Evolutionary conservation across 2,888 invertebrate genomes (phyloP), one percentile per base, ranked within the genome.

Genomic region (Adineta ricciae): DNA sequence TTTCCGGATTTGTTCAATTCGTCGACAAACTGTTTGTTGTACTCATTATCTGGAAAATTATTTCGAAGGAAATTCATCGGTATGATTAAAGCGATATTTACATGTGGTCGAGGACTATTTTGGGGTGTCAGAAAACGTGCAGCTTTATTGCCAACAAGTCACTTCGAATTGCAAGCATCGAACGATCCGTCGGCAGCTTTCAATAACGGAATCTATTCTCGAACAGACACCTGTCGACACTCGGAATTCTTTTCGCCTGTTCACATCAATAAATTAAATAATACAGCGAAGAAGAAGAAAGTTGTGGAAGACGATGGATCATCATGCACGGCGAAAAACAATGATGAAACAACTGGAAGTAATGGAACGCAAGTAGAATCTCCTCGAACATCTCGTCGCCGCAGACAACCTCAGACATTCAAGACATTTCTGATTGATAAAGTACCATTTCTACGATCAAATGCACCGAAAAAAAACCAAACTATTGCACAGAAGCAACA

Each of bases 31-130:
- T 78, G 78, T 78, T n/a, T 78, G 24, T 78, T 78, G n/a, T 78
- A 78, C 41, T 78, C 78, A 38, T 78, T 78, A n/a, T 78, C 78
- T 24, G 78, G 78, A 78, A 78, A 78, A 78, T 41, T 78, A 41
- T 78, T 78, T 78, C 78, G 78, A 78, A 38, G n/a, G n/a, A 78
- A 78, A 78, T 78, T 41, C n/a, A 24, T 38, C 9, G 38, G 24
- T 9, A 21, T 78, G 2, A 14, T 78, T 24, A 78, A 78, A 78
- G 5, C 11, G 5, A 32, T 78, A 78, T 78, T 78, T 78, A 78
- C 78, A 41, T 78, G 78, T 41, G 78, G 78, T 5, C 19, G 41
- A 4, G 16, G 41, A 21, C 8, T 14, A 11, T 38, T 24, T 4
- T 41, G 78, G 64, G 2, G 32, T 32, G 7, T 27, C 4, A 64